Evolutionary conservation across 2,113 vertebrate genomes (phyloP).

Genomic region (Daubentonia madagascariensis): DNA sequence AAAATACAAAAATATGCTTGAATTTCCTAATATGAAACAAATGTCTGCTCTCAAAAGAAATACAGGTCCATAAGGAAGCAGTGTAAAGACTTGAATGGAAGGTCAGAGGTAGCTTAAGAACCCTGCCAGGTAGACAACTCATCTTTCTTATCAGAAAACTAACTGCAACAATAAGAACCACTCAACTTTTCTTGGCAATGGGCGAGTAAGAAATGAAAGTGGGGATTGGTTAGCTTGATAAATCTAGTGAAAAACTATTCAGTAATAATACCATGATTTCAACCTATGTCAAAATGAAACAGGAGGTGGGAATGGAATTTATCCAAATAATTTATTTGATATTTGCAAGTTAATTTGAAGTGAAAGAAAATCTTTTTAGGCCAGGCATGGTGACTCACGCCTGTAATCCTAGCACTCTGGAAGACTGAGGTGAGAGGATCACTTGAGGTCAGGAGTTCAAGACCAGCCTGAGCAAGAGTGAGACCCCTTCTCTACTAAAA

Average conservation of each 20-base stretch:
- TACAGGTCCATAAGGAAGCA: neutral
- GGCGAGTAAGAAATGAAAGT: neutral
- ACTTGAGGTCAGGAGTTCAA: too few relatives aligned
- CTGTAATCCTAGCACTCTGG: too few relatives aligned
- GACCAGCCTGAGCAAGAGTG: too few relatives aligned
- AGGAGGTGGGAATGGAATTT: neutral
- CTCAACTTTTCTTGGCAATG: neutral
- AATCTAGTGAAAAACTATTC: neutral
- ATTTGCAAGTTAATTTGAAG: neutral
- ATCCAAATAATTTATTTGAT: neutral
- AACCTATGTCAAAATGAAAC: neutral
- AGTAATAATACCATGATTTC: slow-evolving; percentile 17
- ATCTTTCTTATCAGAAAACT: neutral
- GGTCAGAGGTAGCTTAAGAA: neutral
- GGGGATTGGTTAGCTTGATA: neutral
- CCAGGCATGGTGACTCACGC: too few relatives aligned
- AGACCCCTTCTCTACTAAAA: too few relatives aligned
- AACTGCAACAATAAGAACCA: neutral
- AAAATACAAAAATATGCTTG: neutral
- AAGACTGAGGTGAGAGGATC: too few relatives aligned
- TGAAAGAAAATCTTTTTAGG: neutral
- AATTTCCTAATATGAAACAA: neutral
- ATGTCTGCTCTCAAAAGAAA: neutral
- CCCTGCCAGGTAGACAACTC: neutral
- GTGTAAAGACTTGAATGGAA: neutral